Base-by-base conservation (phyloP, 2,888 invertebrate genomes). In the Eristalis arbustorum region DNA sequence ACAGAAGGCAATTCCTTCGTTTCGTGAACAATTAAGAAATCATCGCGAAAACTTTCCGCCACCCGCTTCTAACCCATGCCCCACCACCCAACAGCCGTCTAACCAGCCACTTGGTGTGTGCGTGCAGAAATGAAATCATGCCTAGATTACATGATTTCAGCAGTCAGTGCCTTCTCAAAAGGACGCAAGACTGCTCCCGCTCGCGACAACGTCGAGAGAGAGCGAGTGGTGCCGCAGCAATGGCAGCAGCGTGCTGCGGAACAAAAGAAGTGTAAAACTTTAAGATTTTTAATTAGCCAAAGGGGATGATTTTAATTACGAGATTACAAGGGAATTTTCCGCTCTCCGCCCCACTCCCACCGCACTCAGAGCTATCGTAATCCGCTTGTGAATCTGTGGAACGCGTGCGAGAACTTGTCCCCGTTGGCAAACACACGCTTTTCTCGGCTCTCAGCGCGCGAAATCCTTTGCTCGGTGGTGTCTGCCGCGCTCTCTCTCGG, bases 251-350 rank as follows among this genome's bases (percentile, higher is more conserved):
- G 14, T 6, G 40, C 49, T 49, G 49, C 49, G 64, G 71, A 79
- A 84, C 87, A 87, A 87, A 87, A 87, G 87, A 84, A 84, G 84
- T 79, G 84, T 73, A 80, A 80, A 88, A 88, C 88, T 88, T 89
- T 88, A 89, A 88, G 88, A 87, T 88, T 88, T 88, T 88, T 89
- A 89, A 89, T 89, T 89, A 89, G 89, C 89, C 88, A 82, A 81
- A 88, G 88, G 89, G 89, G 88, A 89, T 89, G 88, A 89, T 89
- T 89, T 89, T 89, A 89, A 89, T 89, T 89, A 89, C 89, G 88
- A 87, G 88, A 83, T 88, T 88, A 88, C 88, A 84, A 84, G 84
- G 31, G 80, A 88, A 88, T 89, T 84, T 78, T 77, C 88, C 85
- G 18, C 49, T 80, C 88, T 80, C 77, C 77, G 56, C 25, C 61